Evolutionary conservation across 1,140 invertebrate genomes (phyloP).

Genomic region (Drosophila arawakana): DNA sequence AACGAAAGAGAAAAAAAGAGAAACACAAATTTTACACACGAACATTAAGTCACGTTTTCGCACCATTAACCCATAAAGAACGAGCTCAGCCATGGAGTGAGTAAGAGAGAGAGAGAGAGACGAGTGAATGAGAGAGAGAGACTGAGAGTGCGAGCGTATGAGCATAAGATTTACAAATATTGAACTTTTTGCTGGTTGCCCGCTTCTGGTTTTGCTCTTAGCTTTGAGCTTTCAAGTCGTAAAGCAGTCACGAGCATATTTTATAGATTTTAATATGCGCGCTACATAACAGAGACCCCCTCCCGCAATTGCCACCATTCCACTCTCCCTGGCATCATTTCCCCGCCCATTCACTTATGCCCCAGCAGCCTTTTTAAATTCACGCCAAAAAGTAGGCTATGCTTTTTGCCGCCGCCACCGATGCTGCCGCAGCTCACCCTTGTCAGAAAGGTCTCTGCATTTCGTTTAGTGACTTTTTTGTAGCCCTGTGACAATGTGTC

Average conservation of each 20-base stretch:
- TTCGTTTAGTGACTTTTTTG: constrained; percentile 73
- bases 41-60: constrained; percentile 84
- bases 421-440: constrained; percentile 5
- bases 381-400: constrained; percentile 76
- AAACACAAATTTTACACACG: constrained; percentile 72
- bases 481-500: constrained; percentile 76
- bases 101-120: constrained; percentile 17
- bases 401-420: constrained; percentile 39
- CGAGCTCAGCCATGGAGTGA: constrained; percentile 37
- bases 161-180: constrained; percentile 80
- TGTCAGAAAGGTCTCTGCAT: constrained; percentile 57
- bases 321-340: neutral
- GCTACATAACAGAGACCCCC: constrained; percentile 58
- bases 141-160: constrained; percentile 27
- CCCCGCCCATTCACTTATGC: neutral
- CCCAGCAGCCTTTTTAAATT: constrained; percentile 65
- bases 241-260: constrained; percentile 81
- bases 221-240: constrained; percentile 75
- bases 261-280: constrained; percentile 83
- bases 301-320: neutral
- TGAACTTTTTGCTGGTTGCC: constrained; percentile 71
- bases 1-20: constrained; percentile 45
- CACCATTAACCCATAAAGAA: constrained; percentile 84
- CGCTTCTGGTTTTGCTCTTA: constrained; percentile 53
- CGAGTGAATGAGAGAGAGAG: constrained; percentile 9